Evolutionary conservation across 2,888 invertebrate species (phyloP).

Genomic region (Ethmia dodecea): DNA sequence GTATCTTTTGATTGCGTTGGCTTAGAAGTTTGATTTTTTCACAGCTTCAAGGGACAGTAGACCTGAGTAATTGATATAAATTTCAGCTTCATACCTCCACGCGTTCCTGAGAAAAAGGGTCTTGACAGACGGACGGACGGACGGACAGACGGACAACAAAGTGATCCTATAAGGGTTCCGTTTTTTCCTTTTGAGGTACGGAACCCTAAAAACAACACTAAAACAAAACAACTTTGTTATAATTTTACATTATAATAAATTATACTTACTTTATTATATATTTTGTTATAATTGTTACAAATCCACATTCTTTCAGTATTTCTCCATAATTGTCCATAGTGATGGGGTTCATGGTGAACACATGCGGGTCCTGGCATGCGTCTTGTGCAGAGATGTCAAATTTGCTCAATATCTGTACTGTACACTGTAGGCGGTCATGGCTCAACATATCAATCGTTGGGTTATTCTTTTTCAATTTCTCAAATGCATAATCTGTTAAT

Average conservation of each 20-base stretch:
- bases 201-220: neutral
- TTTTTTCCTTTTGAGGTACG: too few species aligned
- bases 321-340: constrained; percentile 79
- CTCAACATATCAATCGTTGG: constrained; percentile 49
- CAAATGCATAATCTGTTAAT: constrained; percentile 30
- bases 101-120: too few species aligned
- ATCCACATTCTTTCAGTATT: constrained; percentile 80
- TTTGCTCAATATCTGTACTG: constrained; percentile 49
- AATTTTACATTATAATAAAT: constrained; percentile 2
- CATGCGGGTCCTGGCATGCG: constrained; percentile 70
- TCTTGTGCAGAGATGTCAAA: constrained; percentile 68
- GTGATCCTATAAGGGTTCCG: too few species aligned
- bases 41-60: too few species aligned
- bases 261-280: constrained; percentile 53
- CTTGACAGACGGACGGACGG: too few species aligned
- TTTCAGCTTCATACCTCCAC: too few species aligned
- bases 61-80: too few species aligned
- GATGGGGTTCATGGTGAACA: constrained; percentile 76
- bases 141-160: too few species aligned
- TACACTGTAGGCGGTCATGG: constrained; percentile 41
- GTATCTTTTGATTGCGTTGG: too few species aligned
- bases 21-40: too few species aligned
- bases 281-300: constrained; percentile 56
- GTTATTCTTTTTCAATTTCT: constrained; percentile 43
- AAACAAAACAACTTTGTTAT: too few species aligned